Evolutionary conservation across 1,140 invertebrate species (phyloP).

Genomic region (Penaeus vannamei): DNA sequence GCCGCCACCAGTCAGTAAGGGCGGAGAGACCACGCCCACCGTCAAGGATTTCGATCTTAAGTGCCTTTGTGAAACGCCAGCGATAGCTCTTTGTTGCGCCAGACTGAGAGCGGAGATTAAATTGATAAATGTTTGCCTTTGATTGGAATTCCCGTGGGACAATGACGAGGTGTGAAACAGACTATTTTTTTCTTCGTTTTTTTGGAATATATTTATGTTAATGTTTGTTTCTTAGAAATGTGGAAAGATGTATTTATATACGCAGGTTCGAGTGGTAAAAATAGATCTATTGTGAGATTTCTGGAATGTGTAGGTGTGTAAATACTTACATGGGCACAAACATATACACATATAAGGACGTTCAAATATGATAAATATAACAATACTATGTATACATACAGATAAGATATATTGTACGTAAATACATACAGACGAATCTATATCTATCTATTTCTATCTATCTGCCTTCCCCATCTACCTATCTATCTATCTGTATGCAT

Average conservation of each 20-base stretch:
- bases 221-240: too few relatives aligned
- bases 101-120: neutral
- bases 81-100: neutral
- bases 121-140: neutral
- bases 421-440: neutral
- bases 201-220: too few relatives aligned
- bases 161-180: too few relatives aligned
- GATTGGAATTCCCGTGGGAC: too few relatives aligned
- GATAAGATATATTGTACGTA: neutral
- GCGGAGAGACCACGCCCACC: neutral
- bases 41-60: neutral
- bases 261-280: too few relatives aligned
- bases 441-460: constrained; percentile 21
- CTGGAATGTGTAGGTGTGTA: too few relatives aligned
- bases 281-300: too few relatives aligned
- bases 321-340: neutral
- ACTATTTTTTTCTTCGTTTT: too few relatives aligned
- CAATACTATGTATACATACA: neutral
- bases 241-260: too few relatives aligned
- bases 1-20: neutral
- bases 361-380: neutral
- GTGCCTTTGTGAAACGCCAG: too few relatives aligned
- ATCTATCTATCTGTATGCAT: constrained; percentile 36
- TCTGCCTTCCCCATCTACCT: constrained; percentile 18
- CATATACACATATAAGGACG: constrained; percentile 4